A percentile compares a stretch with the other conserved stretches of the same genome.
Conservation (phyloP, 1,140 invertebrate species). For the Ooceraea biroi region DNA sequence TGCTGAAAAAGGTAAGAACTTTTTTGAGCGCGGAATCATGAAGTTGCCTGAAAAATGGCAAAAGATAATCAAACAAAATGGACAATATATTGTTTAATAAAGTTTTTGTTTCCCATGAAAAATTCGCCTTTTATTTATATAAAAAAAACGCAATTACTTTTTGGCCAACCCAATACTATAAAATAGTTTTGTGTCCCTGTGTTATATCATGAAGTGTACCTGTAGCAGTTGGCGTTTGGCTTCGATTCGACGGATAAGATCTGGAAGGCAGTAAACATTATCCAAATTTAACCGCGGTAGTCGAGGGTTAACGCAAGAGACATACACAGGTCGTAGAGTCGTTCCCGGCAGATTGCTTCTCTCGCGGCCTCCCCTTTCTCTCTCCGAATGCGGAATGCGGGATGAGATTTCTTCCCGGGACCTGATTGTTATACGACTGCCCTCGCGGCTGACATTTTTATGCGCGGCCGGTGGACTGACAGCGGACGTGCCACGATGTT, state of each 20-base stretch:
- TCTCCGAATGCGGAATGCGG: constrained; percentile 38
- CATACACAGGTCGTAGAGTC: constrained; percentile 29
- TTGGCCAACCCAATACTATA: no score
- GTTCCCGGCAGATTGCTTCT: constrained; percentile 47
- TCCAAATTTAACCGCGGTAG: constrained; percentile 53
- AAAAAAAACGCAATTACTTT: no score
- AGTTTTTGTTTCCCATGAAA: no score
- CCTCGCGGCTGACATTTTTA: constrained; percentile 77
- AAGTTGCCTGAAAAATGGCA: no score
- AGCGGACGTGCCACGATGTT: constrained; percentile 62
- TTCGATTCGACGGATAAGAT: constrained; percentile 56
- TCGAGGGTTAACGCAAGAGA: constrained; percentile 50
- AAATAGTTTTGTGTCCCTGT: no score
- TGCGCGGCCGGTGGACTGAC: constrained; percentile 69
- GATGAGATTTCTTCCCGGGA: constrained; percentile 29
- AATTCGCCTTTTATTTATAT: no score
- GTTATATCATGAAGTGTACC: neutral
- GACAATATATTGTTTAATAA: no score
- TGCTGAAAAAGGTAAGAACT: no score
- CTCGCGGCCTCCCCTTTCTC: constrained; percentile 5
- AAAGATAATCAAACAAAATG: no score
- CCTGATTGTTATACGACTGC: constrained; percentile 63
- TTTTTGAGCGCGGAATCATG: no score
- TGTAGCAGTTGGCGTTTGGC: constrained; percentile 37
- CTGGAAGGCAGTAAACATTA: constrained; percentile 40